Conservation (phyloP, 2,113 vertebrate species). For the Cathartes aura region DNA sequence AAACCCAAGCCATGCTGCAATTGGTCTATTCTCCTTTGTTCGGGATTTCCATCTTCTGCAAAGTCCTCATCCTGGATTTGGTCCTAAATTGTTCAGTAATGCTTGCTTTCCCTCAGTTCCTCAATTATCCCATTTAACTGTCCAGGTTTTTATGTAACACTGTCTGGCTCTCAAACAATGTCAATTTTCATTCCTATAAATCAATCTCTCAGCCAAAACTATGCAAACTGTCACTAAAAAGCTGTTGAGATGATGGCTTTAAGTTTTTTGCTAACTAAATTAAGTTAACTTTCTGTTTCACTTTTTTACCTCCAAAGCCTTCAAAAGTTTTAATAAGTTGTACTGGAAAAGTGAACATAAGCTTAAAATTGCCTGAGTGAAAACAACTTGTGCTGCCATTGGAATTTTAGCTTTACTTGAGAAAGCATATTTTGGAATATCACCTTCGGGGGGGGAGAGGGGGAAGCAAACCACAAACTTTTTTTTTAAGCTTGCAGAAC, state of each 20-base stretch:
- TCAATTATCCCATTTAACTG: not conserved
- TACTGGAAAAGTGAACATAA: not conserved
- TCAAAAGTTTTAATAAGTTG: not conserved
- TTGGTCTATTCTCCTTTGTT: not conserved
- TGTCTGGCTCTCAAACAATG: conserved; percentile 29
- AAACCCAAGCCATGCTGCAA: not conserved
- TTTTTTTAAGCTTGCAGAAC: not conserved
- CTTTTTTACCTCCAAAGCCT: not conserved
- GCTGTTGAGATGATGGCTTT: not conserved
- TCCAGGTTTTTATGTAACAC: conserved; percentile 38
- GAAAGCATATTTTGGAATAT: not conserved
- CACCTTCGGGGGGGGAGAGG: not conserved
- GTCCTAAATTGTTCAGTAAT: not conserved
- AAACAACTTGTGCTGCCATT: not conserved
- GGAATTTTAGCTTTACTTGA: not conserved
- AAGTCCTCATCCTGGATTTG: not conserved
- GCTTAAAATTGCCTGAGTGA: not conserved
- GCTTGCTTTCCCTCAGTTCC: not conserved
- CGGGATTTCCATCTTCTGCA: not conserved
- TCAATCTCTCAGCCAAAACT: not conserved
- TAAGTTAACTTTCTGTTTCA: not conserved
- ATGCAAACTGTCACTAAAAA: not conserved
- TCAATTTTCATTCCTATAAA: conserved; percentile 42
- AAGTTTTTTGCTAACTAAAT: not conserved
- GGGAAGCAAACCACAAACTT: not conserved